Evolutionary conservation across 2,797 vertebrate species (phyloP).

Genomic region (Rhinoraja longicauda): DNA sequence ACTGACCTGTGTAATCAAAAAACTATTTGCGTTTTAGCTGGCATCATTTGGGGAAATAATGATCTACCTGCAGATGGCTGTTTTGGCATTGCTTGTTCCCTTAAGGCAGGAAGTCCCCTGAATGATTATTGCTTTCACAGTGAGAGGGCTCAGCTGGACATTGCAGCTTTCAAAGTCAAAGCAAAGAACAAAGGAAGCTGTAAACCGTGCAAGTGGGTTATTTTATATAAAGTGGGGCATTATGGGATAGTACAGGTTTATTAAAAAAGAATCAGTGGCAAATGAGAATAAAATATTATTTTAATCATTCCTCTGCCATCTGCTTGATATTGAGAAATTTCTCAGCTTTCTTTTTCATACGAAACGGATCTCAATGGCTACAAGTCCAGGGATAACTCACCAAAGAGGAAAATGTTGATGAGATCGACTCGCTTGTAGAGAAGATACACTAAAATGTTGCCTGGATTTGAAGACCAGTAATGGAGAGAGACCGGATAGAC

Average conservation of each 20-base stretch:
- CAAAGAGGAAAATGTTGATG: background rate
- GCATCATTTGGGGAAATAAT: constrained; percentile 24
- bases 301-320: background rate
- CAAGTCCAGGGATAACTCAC: background rate
- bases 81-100: background rate
- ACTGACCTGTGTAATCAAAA: too few species aligned
- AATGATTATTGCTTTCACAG: background rate
- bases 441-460: too few species aligned
- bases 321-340: background rate
- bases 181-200: background rate
- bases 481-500: too few species aligned
- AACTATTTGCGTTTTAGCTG: background rate
- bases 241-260: background rate
- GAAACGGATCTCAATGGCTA: background rate
- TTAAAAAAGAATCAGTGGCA: background rate
- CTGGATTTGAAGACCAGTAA: too few species aligned
- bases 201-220: background rate
- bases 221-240: background rate
- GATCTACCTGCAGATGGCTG: background rate
- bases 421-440: too few species aligned
- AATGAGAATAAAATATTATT: background rate
- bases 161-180: background rate
- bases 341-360: background rate
- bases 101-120: background rate
- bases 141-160: background rate